Percentiles rank a stretch among this genome's conserved stretches.
phyloP scores from a whole-genome alignment of 2,113 vertebrate genomes.

The Isichthys henryi region DNA sequence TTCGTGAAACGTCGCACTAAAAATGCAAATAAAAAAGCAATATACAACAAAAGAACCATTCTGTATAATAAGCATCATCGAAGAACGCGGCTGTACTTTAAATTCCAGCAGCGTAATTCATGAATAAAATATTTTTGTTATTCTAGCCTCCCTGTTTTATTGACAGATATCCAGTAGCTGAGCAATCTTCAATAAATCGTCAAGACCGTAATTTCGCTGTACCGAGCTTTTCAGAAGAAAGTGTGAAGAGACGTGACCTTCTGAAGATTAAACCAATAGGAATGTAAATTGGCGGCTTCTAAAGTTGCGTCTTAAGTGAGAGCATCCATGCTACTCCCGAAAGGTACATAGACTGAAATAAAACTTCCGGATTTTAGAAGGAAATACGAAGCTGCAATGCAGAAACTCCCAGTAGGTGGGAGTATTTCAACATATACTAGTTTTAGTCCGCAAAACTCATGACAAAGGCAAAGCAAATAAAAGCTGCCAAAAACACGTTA shows the following conservation, averaged over 20 bases:
- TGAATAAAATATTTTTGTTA: conserved; percentile 9
- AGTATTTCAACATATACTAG: neutral
- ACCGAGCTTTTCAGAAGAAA: neutral
- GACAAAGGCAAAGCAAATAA: neutral
- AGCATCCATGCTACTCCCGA: neutral
- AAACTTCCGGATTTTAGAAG: neutral
- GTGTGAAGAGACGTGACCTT: neutral
- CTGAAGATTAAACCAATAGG: neutral
- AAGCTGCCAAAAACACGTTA: neutral
- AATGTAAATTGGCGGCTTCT: neutral
- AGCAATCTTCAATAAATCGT: neutral
- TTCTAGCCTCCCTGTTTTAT: neutral
- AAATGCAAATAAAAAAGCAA: neutral
- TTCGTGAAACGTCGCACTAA: neutral
- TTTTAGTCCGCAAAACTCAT: neutral
- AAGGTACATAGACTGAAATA: neutral
- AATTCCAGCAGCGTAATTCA: conserved; percentile 4
- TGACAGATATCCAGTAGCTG: neutral
- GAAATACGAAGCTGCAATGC: neutral
- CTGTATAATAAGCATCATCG: neutral
- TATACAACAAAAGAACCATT: neutral
- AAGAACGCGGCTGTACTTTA: neutral
- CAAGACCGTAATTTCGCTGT: neutral
- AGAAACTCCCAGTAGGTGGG: neutral
- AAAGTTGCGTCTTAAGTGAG: neutral